phyloP scores from a whole-genome alignment of 2,888 invertebrate genomes.

The Amiota minor region DNA sequence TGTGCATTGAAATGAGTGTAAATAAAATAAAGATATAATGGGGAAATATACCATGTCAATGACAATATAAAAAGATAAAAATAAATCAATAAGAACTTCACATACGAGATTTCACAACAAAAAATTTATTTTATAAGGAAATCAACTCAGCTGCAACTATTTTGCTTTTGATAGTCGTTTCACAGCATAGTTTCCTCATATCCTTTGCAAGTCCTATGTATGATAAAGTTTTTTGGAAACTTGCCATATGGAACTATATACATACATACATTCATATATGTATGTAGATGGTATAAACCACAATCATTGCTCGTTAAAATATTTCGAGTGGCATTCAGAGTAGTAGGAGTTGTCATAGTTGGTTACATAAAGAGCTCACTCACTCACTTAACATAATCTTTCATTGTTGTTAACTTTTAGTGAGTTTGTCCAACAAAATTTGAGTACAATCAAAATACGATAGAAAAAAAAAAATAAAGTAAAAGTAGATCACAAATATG shows the following conservation, averaged over 20 bases:
- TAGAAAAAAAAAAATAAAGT: neutral
- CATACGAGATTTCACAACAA: too few species aligned
- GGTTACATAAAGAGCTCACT: slow-evolving; percentile 1
- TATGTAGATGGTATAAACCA: too few species aligned
- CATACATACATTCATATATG: neutral
- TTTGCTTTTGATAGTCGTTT: too few species aligned
- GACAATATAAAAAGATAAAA: too few species aligned
- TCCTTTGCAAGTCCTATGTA: slow-evolving; percentile 6
- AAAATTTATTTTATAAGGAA: too few species aligned
- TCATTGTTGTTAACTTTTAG: slow-evolving; percentile 26
- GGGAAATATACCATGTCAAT: slow-evolving; percentile 55
- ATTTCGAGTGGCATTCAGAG: slow-evolving; percentile 14
- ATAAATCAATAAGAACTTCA: too few species aligned
- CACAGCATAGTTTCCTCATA: too few species aligned
- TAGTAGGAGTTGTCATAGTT: slow-evolving; percentile 3
- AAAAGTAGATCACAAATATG: neutral
- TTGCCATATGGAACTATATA: slow-evolving; percentile 39
- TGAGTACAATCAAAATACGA: neutral
- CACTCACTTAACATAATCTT: neutral
- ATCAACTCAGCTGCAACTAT: too few species aligned
- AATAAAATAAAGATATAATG: slow-evolving; percentile 60
- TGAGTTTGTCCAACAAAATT: neutral
- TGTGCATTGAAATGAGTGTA: slow-evolving; percentile 44
- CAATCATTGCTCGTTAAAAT: slow-evolving; percentile 20
- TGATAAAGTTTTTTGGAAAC: slow-evolving; percentile 31